Evolutionary conservation across 2,797 vertebrate genomes (phyloP).

Genomic region (Argentina silus): DNA sequence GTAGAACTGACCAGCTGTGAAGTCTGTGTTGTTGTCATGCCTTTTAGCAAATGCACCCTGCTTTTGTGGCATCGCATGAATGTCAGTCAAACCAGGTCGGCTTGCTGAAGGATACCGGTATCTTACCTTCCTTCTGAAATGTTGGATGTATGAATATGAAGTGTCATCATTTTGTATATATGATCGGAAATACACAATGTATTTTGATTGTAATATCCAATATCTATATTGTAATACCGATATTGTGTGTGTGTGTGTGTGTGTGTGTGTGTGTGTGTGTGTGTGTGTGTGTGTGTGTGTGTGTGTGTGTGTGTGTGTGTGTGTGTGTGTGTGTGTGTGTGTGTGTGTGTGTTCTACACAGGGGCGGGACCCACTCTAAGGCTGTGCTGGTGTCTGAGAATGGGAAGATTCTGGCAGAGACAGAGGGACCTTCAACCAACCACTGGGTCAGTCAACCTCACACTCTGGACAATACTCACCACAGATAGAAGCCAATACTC

Average conservation of each 20-base stretch:
- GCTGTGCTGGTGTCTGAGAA: constrained; percentile 82
- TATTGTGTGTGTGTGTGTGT: constrained; percentile 17
- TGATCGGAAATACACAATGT: too few relatives aligned
- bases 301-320: neutral
- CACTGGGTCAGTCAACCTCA: constrained; percentile 85
- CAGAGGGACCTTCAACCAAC: constrained; percentile 86
- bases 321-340: neutral
- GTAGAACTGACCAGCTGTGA: neutral
- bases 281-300: neutral
- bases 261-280: neutral
- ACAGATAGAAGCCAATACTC: too few relatives aligned
- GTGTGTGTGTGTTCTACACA: constrained; percentile 42
- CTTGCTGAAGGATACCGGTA: too few relatives aligned
- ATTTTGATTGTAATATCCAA: too few relatives aligned
- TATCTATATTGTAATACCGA: neutral
- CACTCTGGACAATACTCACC: too few relatives aligned
- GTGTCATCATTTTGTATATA: too few relatives aligned
- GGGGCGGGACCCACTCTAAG: constrained; percentile 88
- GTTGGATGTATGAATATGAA: too few relatives aligned
- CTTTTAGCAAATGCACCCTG: too few relatives aligned
- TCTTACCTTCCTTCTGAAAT: too few relatives aligned
- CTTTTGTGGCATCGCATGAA: too few relatives aligned
- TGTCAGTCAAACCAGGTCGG: too few relatives aligned
- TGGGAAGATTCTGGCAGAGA: constrained; percentile 84
- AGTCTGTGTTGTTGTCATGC: too few relatives aligned